Percentiles rank a stretch among this genome's conserved stretches.
Conservation (phyloP, 2,113 vertebrate species). For the Ploceus nigricollis region DNA sequence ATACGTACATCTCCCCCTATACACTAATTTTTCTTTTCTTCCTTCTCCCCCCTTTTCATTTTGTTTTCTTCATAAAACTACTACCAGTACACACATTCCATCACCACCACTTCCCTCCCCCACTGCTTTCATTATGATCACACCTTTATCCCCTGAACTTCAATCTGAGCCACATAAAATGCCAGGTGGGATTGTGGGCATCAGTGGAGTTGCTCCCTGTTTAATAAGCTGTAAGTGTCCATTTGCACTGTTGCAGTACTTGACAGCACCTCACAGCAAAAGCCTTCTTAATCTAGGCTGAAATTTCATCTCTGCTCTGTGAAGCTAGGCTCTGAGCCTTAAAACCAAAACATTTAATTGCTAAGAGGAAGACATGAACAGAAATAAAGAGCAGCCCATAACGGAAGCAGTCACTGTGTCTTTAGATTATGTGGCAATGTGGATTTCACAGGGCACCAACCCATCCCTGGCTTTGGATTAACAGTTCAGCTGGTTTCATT, state of each 20-base stretch:
- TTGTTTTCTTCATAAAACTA: slow-evolving; percentile 22
- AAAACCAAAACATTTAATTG: slow-evolving; percentile 27
- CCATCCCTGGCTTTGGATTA: background rate
- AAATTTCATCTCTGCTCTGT: slow-evolving; percentile 15
- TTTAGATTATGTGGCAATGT: background rate
- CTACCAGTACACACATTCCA: background rate
- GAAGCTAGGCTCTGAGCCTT: slow-evolving; percentile 10
- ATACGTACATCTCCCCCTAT: background rate
- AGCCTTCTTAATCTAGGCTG: background rate
- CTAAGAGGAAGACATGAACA: background rate
- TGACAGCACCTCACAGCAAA: slow-evolving; percentile 13
- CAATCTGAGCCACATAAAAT: background rate
- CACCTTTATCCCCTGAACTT: background rate
- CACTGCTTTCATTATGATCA: background rate
- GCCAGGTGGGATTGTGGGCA: background rate
- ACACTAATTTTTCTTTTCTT: background rate
- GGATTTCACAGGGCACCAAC: background rate
- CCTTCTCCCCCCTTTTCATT: background rate
- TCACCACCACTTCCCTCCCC: background rate
- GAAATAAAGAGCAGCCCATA: background rate
- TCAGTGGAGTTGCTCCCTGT: slow-evolving; percentile 1
- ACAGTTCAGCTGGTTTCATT: background rate
- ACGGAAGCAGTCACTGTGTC: background rate
- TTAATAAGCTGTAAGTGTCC: slow-evolving; percentile 35
- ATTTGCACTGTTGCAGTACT: slow-evolving; percentile 3